Evolutionary conservation across 1,140 invertebrate genomes (phyloP), one percentile per base, ranked within the genome.

Genomic region (Pseudachorutes palmiensis): DNA sequence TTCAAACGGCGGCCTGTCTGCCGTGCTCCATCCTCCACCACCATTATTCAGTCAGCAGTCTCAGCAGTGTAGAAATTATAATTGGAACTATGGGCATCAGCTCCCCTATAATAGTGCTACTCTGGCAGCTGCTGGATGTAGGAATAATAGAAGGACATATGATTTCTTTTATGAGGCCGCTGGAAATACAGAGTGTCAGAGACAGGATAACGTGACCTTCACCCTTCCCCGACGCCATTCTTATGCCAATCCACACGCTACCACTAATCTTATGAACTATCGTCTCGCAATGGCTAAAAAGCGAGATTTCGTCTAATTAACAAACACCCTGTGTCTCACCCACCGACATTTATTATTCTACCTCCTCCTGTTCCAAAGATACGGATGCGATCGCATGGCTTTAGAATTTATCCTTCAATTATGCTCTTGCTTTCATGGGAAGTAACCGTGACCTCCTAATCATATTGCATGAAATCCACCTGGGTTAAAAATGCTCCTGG

Each of bases 271-370:
- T 31, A 67, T 72, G 65, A 48, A 66, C 19, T 72, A 68, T 62
- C 55, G 71, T 24, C 33, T 70, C 26, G 45, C 65, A 22, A 58
- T 72, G 41, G 71, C 71, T n/a, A 72, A 70, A 65, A 70, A 70
- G 45, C 41, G 71, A 48, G 71, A 72, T 64, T 70, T 72, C 45
- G 71, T 72, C 45, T 72, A 68, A 62, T 45, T 12, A 51, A 14
- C 9, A 5, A 14, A 5, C 5, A 55, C 5, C 24, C 3, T 5
- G 9, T 9, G 51, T 55, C 5, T 14, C 24, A 14, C 24, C 24
- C 36, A 41, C 36, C 36, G 5, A 41, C 36, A 41, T 41, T 41
- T 41, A 41, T 9, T 41, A 5, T 41, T 9, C 36, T 19, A 9
- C 36, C 5, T 19, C 36, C 19, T 19, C 5, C 36, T 5, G 36